Conservation (phyloP, 2,113 vertebrate species). For the Aptenodytes forsteri region DNA sequence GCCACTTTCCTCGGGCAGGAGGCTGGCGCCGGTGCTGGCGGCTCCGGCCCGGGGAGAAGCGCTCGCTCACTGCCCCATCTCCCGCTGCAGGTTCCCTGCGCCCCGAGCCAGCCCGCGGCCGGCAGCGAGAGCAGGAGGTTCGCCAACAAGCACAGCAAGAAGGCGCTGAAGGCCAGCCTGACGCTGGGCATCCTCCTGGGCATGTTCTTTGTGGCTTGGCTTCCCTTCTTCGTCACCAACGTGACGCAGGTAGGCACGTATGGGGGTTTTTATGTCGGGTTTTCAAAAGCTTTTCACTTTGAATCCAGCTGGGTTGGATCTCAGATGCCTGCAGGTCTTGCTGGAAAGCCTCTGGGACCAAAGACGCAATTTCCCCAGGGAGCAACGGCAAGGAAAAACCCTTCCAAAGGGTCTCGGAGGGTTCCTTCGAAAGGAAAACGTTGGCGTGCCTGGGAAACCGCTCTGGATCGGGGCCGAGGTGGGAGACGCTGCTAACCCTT, state of each 20-base stretch:
- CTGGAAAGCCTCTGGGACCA: neutral
- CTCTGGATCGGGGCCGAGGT: neutral
- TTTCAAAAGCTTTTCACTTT: neutral
- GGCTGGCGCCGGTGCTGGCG: rapidly evolving
- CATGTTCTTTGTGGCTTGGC: conserved; percentile 94
- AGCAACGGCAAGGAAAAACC: neutral
- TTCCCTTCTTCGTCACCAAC: conserved; percentile 94
- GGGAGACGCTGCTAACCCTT: neutral
- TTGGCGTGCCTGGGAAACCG: rapidly evolving
- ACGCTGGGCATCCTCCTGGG: conserved; percentile 92
- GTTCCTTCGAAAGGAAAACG: neutral
- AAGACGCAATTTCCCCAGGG: neutral
- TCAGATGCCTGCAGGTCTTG: neutral
- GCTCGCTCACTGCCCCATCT: neutral
- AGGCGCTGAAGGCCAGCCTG: conserved; percentile 93
- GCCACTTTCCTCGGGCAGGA: neutral
- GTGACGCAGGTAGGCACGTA: conserved; percentile 84
- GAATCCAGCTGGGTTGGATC: neutral
- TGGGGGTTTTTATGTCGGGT: rapidly evolving
- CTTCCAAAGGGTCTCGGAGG: neutral
- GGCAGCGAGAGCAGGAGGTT: conserved; percentile 82
- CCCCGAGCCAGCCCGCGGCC: conserved; percentile 29
- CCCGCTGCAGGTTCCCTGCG: conserved; percentile 14
- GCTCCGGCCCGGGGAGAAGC: rapidly evolving
- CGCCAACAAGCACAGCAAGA: conserved; percentile 87